Evolutionary conservation across 1,140 invertebrate genomes (phyloP).

Genomic region (Aleiodes sp.): DNA sequence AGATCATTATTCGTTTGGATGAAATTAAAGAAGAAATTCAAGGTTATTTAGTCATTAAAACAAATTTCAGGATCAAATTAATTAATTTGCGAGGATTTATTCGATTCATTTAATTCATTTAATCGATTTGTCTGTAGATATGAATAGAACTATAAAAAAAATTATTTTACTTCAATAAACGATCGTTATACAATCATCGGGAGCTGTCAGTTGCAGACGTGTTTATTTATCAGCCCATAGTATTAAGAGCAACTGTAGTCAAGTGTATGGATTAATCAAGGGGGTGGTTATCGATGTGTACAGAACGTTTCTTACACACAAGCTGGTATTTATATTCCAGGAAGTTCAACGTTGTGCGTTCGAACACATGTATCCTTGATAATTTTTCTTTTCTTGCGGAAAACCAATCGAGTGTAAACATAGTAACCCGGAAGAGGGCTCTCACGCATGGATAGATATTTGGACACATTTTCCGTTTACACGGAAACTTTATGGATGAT

Average conservation of each 20-base stretch:
- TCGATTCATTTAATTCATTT: too few relatives aligned
- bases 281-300: constrained; percentile 26
- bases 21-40: too few relatives aligned
- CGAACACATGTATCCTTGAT: neutral
- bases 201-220: constrained; percentile 12
- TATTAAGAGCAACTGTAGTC: constrained; percentile 27
- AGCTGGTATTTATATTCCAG: neutral
- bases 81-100: too few relatives aligned
- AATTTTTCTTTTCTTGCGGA: neutral
- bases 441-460: neutral
- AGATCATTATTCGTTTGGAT: too few relatives aligned
- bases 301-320: neutral
- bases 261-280: constrained; percentile 42
- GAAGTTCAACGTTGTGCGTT: neutral
- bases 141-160: too few relatives aligned
- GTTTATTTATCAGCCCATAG: constrained; percentile 37
- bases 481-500: neutral
- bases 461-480: neutral
- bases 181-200: too few relatives aligned
- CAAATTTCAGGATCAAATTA: too few relatives aligned
- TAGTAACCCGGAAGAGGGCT: neutral
- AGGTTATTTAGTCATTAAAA: too few relatives aligned
- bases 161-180: too few relatives aligned
- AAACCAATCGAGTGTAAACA: constrained; percentile 2
- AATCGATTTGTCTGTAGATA: too few relatives aligned